These are phyloP conservation scores for Apogon talboti DNA, from an alignment of 2,797 vertebrate species.

Conservation along the genomic window DNA sequence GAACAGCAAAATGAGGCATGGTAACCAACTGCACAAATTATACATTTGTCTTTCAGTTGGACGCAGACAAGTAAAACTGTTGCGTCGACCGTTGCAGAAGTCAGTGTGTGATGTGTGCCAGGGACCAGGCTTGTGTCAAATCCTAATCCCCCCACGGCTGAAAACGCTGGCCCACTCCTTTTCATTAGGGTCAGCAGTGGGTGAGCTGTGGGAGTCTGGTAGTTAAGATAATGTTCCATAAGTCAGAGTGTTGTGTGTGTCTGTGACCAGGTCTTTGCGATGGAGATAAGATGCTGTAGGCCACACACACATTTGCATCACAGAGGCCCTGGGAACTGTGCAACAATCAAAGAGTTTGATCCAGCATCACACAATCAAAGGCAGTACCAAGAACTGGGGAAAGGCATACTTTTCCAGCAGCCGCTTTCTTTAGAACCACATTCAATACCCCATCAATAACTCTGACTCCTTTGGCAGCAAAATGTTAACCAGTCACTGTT, in stretches of 20 bases:
- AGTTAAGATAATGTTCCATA: constrained; percentile 77
- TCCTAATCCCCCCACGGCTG: constrained; percentile 77
- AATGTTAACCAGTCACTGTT: constrained; percentile 30
- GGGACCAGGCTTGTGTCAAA: constrained; percentile 75
- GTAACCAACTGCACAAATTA: constrained; percentile 47
- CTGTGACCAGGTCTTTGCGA: constrained; percentile 72
- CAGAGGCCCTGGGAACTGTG: constrained; percentile 63
- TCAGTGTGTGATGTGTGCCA: constrained; percentile 56
- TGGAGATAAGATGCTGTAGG: constrained; percentile 74
- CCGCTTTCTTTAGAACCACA: constrained; percentile 34
- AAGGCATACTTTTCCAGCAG: constrained; percentile 45
- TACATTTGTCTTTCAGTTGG: constrained; percentile 44
- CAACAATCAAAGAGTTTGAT: constrained; percentile 75
- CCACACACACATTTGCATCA: constrained; percentile 73
- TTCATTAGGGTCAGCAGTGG: constrained; percentile 68
- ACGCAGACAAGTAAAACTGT: constrained; percentile 48
- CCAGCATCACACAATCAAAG: constrained; percentile 45
- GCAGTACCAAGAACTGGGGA: constrained; percentile 11
- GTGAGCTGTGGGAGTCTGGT: constrained; percentile 76
- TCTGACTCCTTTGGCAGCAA: constrained; percentile 37
- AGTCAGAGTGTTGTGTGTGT: constrained; percentile 61
- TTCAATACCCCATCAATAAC: constrained; percentile 57
- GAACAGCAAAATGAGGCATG: constrained; percentile 37
- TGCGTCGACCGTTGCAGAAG: constrained; percentile 34
- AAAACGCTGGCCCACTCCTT: constrained; percentile 64